Conservation (phyloP, 35 echinoderm and acorn worm species). For the Heliocidaris tuberculata region DNA sequence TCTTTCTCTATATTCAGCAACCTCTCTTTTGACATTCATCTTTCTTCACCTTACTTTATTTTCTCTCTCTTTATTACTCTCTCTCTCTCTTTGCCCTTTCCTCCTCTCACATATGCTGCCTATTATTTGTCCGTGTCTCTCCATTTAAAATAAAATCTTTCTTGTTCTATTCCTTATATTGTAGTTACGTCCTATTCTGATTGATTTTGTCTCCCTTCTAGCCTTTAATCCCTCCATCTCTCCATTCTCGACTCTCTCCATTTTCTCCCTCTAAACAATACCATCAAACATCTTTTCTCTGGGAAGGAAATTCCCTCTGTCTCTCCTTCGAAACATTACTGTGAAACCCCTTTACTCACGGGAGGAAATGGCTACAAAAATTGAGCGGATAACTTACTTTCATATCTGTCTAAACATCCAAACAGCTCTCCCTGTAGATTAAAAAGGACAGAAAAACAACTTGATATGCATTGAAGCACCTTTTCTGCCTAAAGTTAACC, state of each 20-base stretch:
- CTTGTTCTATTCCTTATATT: neutral
- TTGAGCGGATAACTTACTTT: slow-evolving; percentile 59
- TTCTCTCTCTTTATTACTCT: slow-evolving; percentile 28
- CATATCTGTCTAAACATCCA: slow-evolving; percentile 73
- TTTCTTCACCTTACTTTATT: slow-evolving; percentile 24
- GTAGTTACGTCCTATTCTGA: neutral
- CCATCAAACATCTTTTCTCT: neutral
- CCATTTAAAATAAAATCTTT: neutral
- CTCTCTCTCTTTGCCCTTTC: neutral
- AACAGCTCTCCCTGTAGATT: slow-evolving; percentile 63
- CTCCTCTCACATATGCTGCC: neutral
- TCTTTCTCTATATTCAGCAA: too few species aligned
- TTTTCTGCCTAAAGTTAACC: neutral
- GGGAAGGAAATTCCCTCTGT: neutral
- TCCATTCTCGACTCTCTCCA: neutral
- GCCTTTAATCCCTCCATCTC: neutral
- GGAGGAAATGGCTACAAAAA: neutral
- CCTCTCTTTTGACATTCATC: neutral
- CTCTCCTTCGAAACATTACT: neutral
- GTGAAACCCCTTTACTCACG: neutral
- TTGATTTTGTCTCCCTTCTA: neutral
- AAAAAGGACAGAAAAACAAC: slow-evolving; percentile 19
- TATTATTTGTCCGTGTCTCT: too few species aligned
- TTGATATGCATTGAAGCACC: neutral
- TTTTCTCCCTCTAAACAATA: neutral